Percentiles rank a stretch among this genome's conserved stretches.
Evolutionary conservation across 2,888 invertebrate species (phyloP).

Genomic region (Drosophila histrio): DNA sequence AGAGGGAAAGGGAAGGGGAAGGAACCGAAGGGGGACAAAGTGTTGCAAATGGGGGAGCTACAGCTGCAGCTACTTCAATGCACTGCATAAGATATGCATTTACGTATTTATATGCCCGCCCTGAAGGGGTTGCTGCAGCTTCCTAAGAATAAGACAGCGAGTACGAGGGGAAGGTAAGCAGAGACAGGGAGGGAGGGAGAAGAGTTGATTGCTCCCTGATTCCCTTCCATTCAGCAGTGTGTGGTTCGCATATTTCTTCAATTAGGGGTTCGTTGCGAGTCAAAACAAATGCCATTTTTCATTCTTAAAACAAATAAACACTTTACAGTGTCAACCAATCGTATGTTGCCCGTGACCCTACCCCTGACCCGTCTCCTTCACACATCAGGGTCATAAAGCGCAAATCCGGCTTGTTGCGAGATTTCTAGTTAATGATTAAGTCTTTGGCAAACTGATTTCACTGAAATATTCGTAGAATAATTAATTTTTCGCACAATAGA

Average conservation of each 20-base stretch:
- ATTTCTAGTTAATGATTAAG: constrained; percentile 1
- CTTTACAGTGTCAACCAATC: constrained; percentile 1
- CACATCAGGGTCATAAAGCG: neutral
- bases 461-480: neutral
- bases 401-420: constrained; percentile 9
- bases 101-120: constrained; percentile 1
- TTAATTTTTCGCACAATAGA: neutral
- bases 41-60: constrained; percentile 34
- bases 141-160: neutral
- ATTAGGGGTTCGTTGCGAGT: constrained; percentile 58
- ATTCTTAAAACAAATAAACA: constrained; percentile 10
- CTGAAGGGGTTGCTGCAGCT: constrained; percentile 36
- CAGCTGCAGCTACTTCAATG: constrained; percentile 51
- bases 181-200: neutral
- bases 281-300: constrained; percentile 39
- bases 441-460: neutral
- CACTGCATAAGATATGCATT: constrained; percentile 11
- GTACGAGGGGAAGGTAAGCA: neutral
- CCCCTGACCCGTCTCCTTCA: neutral
- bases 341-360: neutral
- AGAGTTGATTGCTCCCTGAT: neutral
- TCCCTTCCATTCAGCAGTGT: neutral
- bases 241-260: constrained; percentile 29
- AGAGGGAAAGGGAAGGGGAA: neutral
- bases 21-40: neutral